These are phyloP conservation scores for Electrona antarctica DNA, from an alignment of 2,113 vertebrate species.

Conservation along the genomic window DNA sequence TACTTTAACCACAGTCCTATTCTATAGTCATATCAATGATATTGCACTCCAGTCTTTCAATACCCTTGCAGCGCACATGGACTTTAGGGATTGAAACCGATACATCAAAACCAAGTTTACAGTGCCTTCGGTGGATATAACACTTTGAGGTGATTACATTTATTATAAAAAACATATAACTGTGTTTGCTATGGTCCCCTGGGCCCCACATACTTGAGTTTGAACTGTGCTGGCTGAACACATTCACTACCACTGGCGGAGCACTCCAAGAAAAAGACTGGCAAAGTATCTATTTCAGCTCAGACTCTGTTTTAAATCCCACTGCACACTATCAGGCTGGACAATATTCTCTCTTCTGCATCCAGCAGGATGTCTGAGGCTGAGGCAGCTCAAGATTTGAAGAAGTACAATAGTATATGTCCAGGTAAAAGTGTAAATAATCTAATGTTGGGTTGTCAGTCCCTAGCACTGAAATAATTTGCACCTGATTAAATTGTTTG, in stretches of 20 bases:
- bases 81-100: constrained; percentile 33
- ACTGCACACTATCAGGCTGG: constrained; percentile 35
- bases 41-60: not conserved
- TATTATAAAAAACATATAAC: constrained; percentile 24
- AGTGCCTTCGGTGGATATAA: constrained; percentile 10
- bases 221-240: constrained; percentile 27
- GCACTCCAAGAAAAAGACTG: constrained; percentile 40
- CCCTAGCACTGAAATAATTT: no score
- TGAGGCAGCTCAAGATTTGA: constrained; percentile 22
- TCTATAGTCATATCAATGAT: not conserved
- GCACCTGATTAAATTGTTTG: no score
- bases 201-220: constrained; percentile 23
- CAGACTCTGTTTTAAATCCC: constrained; percentile 52
- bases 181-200: constrained; percentile 15
- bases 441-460: no score
- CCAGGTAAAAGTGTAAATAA: no score
- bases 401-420: constrained; percentile 5
- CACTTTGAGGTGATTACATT: constrained; percentile 29
- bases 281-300: constrained; percentile 44
- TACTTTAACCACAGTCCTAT: constrained; percentile 19
- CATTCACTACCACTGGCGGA: constrained; percentile 12
- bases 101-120: constrained; percentile 15
- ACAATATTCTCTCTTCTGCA: constrained; percentile 43
- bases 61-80: constrained; percentile 19
- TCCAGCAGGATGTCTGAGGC: constrained; percentile 23